Evolutionary conservation across 23 tunicate species (phyloP), one percentile per base, ranked within the genome.

Genomic region (Trididemnum nubilum): DNA sequence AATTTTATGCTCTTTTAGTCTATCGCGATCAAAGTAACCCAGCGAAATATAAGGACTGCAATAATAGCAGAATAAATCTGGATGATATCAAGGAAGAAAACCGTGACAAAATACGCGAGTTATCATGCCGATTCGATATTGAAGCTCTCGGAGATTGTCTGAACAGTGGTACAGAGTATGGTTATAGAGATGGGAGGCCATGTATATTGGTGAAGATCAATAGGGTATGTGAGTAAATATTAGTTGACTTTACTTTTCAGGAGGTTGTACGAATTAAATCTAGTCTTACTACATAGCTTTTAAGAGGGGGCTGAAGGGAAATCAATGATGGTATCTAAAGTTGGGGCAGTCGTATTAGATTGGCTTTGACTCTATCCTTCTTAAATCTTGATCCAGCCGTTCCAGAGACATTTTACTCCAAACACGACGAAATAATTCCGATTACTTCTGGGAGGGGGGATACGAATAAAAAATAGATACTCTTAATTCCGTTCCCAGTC

Each of bases 141-240:
- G 7, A 60, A 36, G 9, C 33, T 1, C 83, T 93, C 33, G 98
- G 94, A 22, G 72, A 73, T 1, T 94, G 98, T 66, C 78, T 35
- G 18, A 35, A 51, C 0, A 82, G 82, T 54, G 95, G 95, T 37
- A 90, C 90, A 1, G 35, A 50, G 36, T 94, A 85, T 71, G 99
- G 99, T 35, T 95, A 95, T 51, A 89, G 73, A 50, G 82, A 51
- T 0, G 99, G 92, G 24, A 76, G 72, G 72, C 99, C 99, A 0
- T 95, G 99, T 38, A 86, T 95, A 29, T 57, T 81, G 34, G 83
- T 95, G 57, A 89, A 83, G 78, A 64, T 95, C 35, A 95, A 95
- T 87, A 85, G 87, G 72, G 98, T 93, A 76, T 76, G 76, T 28
- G 22, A 21, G 19, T 15, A 4, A 63, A 21, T 18, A 18, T 5